Evolutionary conservation across 2,888 invertebrate genomes (phyloP).

Genomic region (Thalpophila matura): DNA sequence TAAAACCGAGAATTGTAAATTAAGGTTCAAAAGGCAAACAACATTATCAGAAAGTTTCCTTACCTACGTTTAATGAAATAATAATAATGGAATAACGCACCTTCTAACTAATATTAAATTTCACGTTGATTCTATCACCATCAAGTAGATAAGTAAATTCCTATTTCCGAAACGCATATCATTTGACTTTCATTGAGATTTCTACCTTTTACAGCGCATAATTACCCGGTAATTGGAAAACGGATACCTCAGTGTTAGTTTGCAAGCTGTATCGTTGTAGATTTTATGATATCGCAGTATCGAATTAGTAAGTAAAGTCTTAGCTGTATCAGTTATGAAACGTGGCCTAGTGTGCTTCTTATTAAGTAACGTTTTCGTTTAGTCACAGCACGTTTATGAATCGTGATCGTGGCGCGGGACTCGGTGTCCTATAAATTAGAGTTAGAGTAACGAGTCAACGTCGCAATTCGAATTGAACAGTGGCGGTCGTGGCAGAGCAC

Average conservation of each 20-base stretch:
- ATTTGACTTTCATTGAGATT: conserved; percentile 33
- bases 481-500: conserved; percentile 32
- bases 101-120: conserved; percentile 30
- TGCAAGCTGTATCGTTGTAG: conserved; percentile 5
- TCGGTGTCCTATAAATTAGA: conserved; percentile 51
- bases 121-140: conserved; percentile 16
- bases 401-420: conserved; percentile 43
- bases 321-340: conserved; percentile 9
- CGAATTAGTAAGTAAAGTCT: background rate
- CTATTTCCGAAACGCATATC: conserved; percentile 31
- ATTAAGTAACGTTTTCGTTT: conserved; percentile 29
- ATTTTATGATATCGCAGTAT: conserved; percentile 6
- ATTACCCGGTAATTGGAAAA: conserved; percentile 40
- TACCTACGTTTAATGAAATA: conserved; percentile 14
- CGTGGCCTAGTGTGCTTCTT: background rate
- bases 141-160: conserved; percentile 34
- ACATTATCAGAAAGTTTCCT: too few relatives aligned
- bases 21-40: too few relatives aligned
- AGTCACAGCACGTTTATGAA: conserved; percentile 43
- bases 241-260: conserved; percentile 32
- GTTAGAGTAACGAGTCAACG: conserved; percentile 48
- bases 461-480: conserved; percentile 51
- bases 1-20: too few relatives aligned
- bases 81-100: too few relatives aligned
- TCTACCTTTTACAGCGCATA: conserved; percentile 20